Percentiles rank a stretch among this genome's conserved stretches.
These are phyloP conservation scores for Myzus persicae DNA, from an alignment of 1,140 invertebrate genomes.

Conservation along the genomic window DNA sequence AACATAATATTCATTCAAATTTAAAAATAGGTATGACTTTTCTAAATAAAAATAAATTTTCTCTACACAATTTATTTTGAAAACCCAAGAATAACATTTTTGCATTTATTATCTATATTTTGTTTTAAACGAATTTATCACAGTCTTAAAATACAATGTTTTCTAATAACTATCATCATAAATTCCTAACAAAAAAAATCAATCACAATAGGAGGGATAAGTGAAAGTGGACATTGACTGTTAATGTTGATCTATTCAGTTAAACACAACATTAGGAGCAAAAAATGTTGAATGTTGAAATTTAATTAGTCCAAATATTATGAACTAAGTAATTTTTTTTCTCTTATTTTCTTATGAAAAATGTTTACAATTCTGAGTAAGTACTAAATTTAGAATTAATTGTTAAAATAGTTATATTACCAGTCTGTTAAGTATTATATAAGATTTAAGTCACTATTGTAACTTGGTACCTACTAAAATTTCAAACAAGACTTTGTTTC, in stretches of 20 bases:
- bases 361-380: constrained; percentile 26
- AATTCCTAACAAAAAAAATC: background rate
- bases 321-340: background rate
- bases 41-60: background rate
- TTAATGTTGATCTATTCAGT: background rate
- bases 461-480: background rate
- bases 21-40: background rate
- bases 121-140: constrained; percentile 14
- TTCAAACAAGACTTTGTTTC: background rate
- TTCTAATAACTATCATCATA: constrained; percentile 9
- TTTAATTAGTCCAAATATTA: constrained; percentile 34
- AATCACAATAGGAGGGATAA: background rate
- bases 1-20: background rate
- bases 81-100: background rate
- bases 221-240: constrained; percentile 15
- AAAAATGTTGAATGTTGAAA: constrained; percentile 9
- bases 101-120: constrained; percentile 32
- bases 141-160: background rate
- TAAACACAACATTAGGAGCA: background rate
- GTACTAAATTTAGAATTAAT: constrained; percentile 47
- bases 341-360: background rate
- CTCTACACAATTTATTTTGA: background rate
- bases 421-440: constrained; percentile 36
- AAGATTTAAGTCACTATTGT: constrained; percentile 31
- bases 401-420: constrained; percentile 47